These are phyloP conservation scores for Allacma fusca DNA, from an alignment of 2,888 invertebrate species.

Conservation along the genomic window DNA sequence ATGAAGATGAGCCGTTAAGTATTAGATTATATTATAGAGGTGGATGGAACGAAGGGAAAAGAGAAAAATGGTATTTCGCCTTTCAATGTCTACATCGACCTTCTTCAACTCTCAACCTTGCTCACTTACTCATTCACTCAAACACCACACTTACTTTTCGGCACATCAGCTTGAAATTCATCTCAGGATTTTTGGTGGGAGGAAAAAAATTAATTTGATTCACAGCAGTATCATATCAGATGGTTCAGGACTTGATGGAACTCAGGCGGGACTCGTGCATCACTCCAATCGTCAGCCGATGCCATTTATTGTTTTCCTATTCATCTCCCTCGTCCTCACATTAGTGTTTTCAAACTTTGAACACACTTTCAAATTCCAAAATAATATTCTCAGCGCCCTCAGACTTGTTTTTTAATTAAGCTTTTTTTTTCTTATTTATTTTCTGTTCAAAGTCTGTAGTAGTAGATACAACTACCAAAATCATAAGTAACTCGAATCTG, in stretches of 20 bases:
- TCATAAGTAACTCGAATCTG: too few species aligned
- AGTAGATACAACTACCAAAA: too few species aligned
- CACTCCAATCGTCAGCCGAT: slow-evolving; percentile 23
- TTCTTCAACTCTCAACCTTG: slow-evolving; percentile 8
- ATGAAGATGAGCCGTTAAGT: too few species aligned
- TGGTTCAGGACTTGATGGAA: slow-evolving; percentile 26
- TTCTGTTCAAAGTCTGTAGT: too few species aligned
- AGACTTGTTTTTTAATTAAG: too few species aligned
- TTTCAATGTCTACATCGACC: slow-evolving; percentile 27
- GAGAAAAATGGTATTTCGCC: slow-evolving; percentile 16
- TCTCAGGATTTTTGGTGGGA: slow-evolving; percentile 42
- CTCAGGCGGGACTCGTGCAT: slow-evolving; percentile 37
- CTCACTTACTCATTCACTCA: slow-evolving; percentile 21
- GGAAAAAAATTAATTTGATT: slow-evolving; percentile 54
- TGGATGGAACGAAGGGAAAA: too few species aligned
- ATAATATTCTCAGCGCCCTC: too few species aligned
- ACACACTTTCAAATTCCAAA: too few species aligned
- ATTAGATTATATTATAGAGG: too few species aligned
- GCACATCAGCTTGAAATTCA: slow-evolving; percentile 52
- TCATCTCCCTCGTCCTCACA: not conserved
- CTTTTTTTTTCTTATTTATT: too few species aligned
- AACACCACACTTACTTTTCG: slow-evolving; percentile 41
- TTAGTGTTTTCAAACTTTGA: too few species aligned
- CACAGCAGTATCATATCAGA: slow-evolving; percentile 51
- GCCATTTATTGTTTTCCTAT: slow-evolving; percentile 6